A percentile compares a stretch with the other conserved stretches of the same genome.
These are phyloP conservation scores for Cardinalis cardinalis DNA, from an alignment of 2,113 vertebrate genomes.

Conservation along the genomic window DNA sequence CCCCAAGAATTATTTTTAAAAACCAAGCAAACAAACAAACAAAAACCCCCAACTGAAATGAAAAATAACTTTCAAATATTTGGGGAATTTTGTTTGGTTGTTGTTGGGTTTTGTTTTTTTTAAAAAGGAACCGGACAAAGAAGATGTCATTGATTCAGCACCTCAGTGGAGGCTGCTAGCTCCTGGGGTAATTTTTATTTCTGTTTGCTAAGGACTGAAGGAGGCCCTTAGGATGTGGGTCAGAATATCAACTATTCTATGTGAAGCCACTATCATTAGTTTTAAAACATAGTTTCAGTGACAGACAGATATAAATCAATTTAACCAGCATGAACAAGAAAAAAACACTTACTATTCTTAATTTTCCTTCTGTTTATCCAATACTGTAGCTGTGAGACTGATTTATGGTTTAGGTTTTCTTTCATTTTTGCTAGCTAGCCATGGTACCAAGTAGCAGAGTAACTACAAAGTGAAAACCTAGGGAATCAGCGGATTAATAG, in stretches of 20 bases:
- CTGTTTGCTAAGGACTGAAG: constrained; percentile 70
- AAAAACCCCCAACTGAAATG: not conserved
- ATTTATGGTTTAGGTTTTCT: not conserved
- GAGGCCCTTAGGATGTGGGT: constrained; percentile 56
- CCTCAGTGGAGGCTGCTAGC: constrained; percentile 65
- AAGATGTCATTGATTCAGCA: constrained; percentile 71
- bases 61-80: not conserved
- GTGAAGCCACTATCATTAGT: constrained; percentile 35
- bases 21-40: not conserved
- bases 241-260: constrained; percentile 47
- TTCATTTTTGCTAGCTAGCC: not conserved
- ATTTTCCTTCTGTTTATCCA: not conserved
- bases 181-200: constrained; percentile 83
- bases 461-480: not conserved
- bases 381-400: not conserved
- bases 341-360: not conserved
- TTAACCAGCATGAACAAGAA: not conserved
- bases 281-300: constrained; percentile 34
- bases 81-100: not conserved
- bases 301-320: constrained; percentile 44
- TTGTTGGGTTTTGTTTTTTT: not conserved
- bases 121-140: not conserved
- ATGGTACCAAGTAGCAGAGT: not conserved
- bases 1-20: constrained; percentile 45
- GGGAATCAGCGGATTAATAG: not conserved